A percentile compares a stretch with the other conserved stretches of the same genome.
Conservation (phyloP, 2,797 vertebrate genomes). For the Macrochelys suwanniensis region DNA sequence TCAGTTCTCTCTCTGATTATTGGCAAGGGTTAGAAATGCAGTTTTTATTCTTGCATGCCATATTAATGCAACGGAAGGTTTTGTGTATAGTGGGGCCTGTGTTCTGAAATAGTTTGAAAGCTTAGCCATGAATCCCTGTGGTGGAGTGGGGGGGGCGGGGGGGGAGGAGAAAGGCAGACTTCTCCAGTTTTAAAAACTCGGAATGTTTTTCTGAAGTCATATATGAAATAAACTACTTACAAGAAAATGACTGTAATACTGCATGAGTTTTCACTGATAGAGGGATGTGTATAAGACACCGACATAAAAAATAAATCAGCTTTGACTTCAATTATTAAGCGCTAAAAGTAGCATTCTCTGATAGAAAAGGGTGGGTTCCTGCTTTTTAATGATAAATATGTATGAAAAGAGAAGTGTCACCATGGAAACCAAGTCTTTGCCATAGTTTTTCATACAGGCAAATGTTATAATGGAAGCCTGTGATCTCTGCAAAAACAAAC, state of each 20-base stretch:
- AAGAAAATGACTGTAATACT: conserved; percentile 58
- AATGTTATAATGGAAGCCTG: conserved; percentile 72
- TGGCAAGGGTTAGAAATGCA: conserved; percentile 14
- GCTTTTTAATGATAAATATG: conserved; percentile 79
- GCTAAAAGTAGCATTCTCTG: conserved; percentile 74
- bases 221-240: conserved; percentile 73
- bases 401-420: conserved; percentile 75
- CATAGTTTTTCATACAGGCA: conserved; percentile 67
- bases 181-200: conserved; percentile 56
- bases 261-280: conserved; percentile 56
- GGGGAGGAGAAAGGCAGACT: conserved; percentile 20
- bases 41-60: not conserved
- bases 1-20: conserved; percentile 31
- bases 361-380: conserved; percentile 68
- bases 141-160: not conserved
- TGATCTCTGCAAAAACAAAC: conserved; percentile 74
- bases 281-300: conserved; percentile 73
- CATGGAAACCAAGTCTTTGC: conserved; percentile 76
- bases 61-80: conserved; percentile 45
- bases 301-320: conserved; percentile 79
- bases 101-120: conserved; percentile 69
- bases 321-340: conserved; percentile 80
- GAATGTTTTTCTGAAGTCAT: conserved; percentile 70
- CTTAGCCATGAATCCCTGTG: conserved; percentile 45
- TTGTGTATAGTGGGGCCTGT: not conserved